phyloP scores from a whole-genome alignment of 1,140 invertebrate genomes.

The Cydia fagiglandana region DNA sequence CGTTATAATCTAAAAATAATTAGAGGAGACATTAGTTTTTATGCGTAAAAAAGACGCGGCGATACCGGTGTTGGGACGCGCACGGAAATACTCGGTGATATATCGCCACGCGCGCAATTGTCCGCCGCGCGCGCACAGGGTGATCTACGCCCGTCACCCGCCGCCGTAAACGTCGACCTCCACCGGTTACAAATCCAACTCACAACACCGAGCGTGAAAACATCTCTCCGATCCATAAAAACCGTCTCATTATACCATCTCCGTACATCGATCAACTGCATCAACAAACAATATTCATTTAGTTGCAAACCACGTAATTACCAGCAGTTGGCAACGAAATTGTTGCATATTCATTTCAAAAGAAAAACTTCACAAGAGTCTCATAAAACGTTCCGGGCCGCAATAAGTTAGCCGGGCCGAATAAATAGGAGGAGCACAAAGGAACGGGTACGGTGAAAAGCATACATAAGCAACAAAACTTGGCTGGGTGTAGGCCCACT shows the following conservation, averaged over 20 bases:
- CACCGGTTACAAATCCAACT: neutral
- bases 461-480: conserved; percentile 58
- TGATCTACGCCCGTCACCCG: conserved; percentile 42
- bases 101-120: conserved; percentile 64
- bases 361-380: conserved; percentile 56
- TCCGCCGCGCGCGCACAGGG: conserved; percentile 54
- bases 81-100: conserved; percentile 72
- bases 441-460: conserved; percentile 56
- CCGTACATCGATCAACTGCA: conserved; percentile 28
- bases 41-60: conserved; percentile 73
- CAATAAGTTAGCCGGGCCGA: conserved; percentile 51
- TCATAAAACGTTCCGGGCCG: conserved; percentile 50
- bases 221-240: conserved; percentile 16
- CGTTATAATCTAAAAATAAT: conserved; percentile 79
- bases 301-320: conserved; percentile 41
- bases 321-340: conserved; percentile 46
- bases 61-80: conserved; percentile 54
- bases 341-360: conserved; percentile 59
- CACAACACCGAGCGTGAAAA: conserved; percentile 21
- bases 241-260: conserved; percentile 15
- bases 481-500: conserved; percentile 54
- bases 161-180: conserved; percentile 13
- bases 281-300: conserved; percentile 38
- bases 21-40: conserved; percentile 77
- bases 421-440: conserved; percentile 54